Base-by-base conservation (phyloP, 2,797 vertebrate genomes). In the Podarcis lilfordi region DNA sequence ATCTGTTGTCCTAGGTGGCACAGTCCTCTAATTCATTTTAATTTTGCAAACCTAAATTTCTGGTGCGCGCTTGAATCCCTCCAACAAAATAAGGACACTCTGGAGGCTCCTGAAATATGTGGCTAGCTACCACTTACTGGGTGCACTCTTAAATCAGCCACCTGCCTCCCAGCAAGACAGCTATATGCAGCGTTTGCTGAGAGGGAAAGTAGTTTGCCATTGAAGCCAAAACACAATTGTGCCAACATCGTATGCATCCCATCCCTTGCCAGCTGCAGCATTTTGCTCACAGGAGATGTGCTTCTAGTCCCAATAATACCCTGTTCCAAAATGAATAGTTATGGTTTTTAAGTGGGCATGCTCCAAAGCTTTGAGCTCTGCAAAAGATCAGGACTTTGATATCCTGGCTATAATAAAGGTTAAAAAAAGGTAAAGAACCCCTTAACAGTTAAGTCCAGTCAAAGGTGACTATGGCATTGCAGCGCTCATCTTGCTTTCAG, bases 331-430 rank as follows among this genome's bases (percentile, higher is more conserved):
- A 29, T 43, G 37, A 77, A 37, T 23, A 77, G 17, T n/a, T 84
- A 78, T 35, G 32, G 61, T 17, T 89, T 32, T 77, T 64, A 82
- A 40, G 35, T 25, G 21, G 27, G 27, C 29, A n/a, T 71, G 6
- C 15, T 77, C 21, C 21, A 77, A 55, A 78, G 32, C 8, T n/a
- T 75, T 79, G 27, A 43, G 37, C 5, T 71, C 27, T 61, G 35
- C 68, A 85, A 80, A 74, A 84, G 40, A n/a, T 74, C 29, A 74
- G 59, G 50, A 74, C 66, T 45, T 85, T 35, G 69, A 66, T 85
- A 5, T 85, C 59, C 43, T 55, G 7, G 71, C 43, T 85, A 59
- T 80, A 68, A 55, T 55, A 55, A 15, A 15, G 50, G 11, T 45
- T 3, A 50, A 50, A 55, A 45, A 55, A 55, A 55, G 50, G 50